These are phyloP conservation scores for Simalia tracyae DNA, from an alignment of 2,797 vertebrate genomes.

Conservation along the genomic window DNA sequence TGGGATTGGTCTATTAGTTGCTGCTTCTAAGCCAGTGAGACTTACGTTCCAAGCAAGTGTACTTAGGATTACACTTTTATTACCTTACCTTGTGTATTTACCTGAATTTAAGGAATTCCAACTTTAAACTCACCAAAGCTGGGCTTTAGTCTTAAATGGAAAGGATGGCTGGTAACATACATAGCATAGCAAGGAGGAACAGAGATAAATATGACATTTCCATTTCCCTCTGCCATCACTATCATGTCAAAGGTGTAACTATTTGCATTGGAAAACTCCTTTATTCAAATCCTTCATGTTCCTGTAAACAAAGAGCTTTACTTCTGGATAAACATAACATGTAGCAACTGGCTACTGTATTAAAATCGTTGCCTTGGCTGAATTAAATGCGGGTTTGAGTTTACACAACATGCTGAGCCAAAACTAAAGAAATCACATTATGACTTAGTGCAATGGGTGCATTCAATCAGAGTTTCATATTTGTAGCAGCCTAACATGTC, in stretches of 20 bases:
- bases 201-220: background rate
- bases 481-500: background rate
- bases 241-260: background rate
- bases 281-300: background rate
- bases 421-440: background rate
- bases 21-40: background rate
- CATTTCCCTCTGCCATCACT: background rate
- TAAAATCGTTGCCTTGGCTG: background rate
- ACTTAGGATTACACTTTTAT: background rate
- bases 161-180: background rate
- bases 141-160: background rate
- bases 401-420: background rate
- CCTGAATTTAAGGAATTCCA: background rate
- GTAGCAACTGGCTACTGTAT: background rate
- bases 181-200: background rate
- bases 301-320: background rate
- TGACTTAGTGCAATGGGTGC: background rate
- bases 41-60: background rate
- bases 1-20: background rate
- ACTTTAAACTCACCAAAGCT: background rate
- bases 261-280: background rate
- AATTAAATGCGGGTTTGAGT: background rate
- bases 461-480: background rate
- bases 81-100: background rate
- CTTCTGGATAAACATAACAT: background rate